phyloP scores from a whole-genome alignment of 2,797 vertebrate species.

The Halcyon badia region DNA sequence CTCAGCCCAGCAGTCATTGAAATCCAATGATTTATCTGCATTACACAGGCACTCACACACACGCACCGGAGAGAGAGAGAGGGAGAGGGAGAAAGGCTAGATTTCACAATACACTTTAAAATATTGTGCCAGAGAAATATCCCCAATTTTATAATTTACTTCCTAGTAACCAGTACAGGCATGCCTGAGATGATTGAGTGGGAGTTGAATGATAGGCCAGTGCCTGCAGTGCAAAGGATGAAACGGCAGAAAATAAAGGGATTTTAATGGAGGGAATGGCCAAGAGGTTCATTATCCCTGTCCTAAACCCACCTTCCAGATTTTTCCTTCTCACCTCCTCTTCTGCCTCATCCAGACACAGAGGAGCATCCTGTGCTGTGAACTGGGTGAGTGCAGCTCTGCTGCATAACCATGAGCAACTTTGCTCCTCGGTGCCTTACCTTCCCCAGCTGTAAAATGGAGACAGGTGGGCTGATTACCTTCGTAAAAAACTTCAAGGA shows the following conservation, averaged over 20 bases:
- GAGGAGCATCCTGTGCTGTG: background rate
- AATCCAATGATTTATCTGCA: conserved; percentile 68
- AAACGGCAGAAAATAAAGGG: background rate
- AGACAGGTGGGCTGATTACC: background rate
- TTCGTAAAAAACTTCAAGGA: background rate
- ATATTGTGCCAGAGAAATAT: background rate
- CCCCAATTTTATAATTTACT: conserved; percentile 20
- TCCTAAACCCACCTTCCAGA: background rate
- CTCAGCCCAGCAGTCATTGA: conserved; percentile 55
- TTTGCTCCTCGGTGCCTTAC: background rate
- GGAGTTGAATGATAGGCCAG: background rate
- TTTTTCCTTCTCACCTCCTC: background rate
- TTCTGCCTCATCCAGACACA: background rate
- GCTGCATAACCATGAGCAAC: background rate
- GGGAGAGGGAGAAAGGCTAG: background rate
- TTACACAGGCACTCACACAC: conserved; percentile 13
- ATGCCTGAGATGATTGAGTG: background rate
- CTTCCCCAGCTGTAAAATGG: background rate
- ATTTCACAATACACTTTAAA: background rate
- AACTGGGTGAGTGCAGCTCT: background rate
- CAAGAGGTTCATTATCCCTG: background rate
- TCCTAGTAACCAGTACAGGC: background rate
- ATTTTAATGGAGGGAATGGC: background rate
- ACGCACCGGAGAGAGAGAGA: background rate
- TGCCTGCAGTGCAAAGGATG: background rate